Base-by-base conservation (phyloP, 2,888 invertebrate species). In the Nysson spinosus region DNA sequence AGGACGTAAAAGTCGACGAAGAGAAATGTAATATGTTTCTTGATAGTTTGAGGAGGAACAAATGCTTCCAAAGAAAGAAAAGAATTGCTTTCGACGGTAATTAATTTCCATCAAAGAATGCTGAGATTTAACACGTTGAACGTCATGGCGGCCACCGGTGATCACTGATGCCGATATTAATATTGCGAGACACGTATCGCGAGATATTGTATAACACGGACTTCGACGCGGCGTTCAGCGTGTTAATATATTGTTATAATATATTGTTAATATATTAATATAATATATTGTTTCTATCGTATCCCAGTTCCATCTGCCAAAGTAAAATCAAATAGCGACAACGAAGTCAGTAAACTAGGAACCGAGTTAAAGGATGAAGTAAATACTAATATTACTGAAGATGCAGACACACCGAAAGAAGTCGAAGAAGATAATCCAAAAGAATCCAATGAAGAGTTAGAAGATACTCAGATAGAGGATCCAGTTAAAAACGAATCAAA, bases 11-110 rank as follows among this genome's bases (percentile, higher is more conserved):
- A 3, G 42, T 62, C 4, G 69, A 66, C 4, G 68, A 71, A 4
- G 78, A 76, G 0, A 86, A 83, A 42, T 55, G 75, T 0, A 85
- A 85, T 55, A 83, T 79, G 51, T 85, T 86, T 69, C 72, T 86
- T 2, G 86, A 86, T 22, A 82, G 80, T 17, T 70, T 84, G 12
- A 70, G 80, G 1, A 81, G 84, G 0, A 79, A 82, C 5, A 90
- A 90, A 81, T 88, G 87, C 7, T 90, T 90, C 75, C 88, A 90
- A 77, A 83, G 91, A 43, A 91, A 90, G 75, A 87, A 88, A 58
- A 86, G 90, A 49, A 88, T 91, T 19, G 89, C 88, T 69, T 85
- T 88, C 85, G 82, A 87, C 81, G 79, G 85, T 84, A 58, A 46
- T 17, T 19, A 4, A 4, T 14, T 35, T 3, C 11, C 14, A 9